Conservation (phyloP, 2,888 invertebrate species). For the Sinohyriopsis cumingii region DNA sequence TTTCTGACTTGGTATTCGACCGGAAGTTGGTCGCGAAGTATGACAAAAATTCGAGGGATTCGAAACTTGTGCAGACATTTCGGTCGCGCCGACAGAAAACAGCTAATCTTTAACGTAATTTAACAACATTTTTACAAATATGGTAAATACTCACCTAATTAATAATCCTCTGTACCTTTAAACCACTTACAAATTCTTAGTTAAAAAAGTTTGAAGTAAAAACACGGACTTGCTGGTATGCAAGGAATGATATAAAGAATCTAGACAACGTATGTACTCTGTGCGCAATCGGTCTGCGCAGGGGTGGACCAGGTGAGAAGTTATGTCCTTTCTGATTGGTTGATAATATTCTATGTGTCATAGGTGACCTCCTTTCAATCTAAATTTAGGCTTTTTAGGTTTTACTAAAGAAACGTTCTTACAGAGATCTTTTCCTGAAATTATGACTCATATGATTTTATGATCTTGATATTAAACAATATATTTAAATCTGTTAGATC, state of each 20-base stretch:
- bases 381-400: conserved; percentile 21
- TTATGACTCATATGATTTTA: too few relatives aligned
- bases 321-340: conserved; percentile 27
- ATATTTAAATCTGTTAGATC: too few relatives aligned
- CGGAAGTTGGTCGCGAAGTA: conserved; percentile 70
- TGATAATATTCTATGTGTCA: conserved; percentile 17
- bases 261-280: conserved; percentile 86
- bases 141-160: conserved; percentile 76
- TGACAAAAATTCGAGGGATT: conserved; percentile 72
- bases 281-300: conserved; percentile 68
- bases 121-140: conserved; percentile 24
- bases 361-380: conserved; percentile 35
- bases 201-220: conserved; percentile 51
- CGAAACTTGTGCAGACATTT: conserved; percentile 66
- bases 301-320: conserved; percentile 52
- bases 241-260: conserved; percentile 98
- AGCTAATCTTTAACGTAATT: conserved; percentile 35
- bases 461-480: too few relatives aligned
- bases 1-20: conserved; percentile 35
- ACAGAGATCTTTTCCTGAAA: too few relatives aligned
- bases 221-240: conserved; percentile 83
- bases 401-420: too few relatives aligned
- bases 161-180: conserved; percentile 79
- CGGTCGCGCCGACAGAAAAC: conserved; percentile 56
- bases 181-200: conserved; percentile 71